Evolutionary conservation across 2,797 vertebrate species (phyloP).

Genomic region (Vespertilio murinus): DNA sequence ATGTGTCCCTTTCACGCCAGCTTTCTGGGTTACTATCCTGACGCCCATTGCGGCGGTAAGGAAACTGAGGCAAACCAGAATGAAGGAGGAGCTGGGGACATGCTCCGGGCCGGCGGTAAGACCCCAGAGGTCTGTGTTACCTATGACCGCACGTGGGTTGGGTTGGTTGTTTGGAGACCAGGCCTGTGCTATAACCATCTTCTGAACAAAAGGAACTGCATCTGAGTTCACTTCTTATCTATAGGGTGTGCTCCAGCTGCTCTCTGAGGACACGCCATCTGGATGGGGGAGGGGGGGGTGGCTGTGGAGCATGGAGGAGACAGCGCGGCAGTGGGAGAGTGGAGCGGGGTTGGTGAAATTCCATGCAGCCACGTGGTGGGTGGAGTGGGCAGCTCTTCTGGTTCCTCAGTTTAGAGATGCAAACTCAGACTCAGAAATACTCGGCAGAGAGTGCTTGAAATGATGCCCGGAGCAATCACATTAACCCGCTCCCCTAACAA

Average conservation of each 20-base stretch:
- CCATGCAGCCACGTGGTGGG: neutral
- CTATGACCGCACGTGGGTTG: neutral
- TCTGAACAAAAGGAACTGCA: neutral
- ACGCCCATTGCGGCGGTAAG: neutral
- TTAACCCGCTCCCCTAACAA: slow-evolving; percentile 61
- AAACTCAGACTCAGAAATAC: slow-evolving; percentile 45
- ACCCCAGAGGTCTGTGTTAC: neutral
- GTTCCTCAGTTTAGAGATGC: neutral
- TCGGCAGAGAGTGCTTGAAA: slow-evolving; percentile 59
- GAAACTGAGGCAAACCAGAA: neutral
- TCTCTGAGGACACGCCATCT: neutral
- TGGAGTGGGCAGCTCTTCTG: neutral
- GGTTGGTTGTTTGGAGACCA: neutral
- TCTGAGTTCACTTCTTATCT: neutral
- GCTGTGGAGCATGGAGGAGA: neutral
- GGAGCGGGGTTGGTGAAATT: neutral
- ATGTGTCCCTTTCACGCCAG: neutral
- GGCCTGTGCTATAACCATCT: neutral
- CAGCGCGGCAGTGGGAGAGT: neutral
- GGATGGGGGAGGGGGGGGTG: no score
- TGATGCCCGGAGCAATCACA: slow-evolving; percentile 52
- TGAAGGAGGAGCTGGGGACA: neutral
- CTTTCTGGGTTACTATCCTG: neutral
- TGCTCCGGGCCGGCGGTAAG: neutral
- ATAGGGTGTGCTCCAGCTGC: neutral